phyloP scores from a whole-genome alignment of 2,888 invertebrate genomes.

The Dorcus hopei region DNA sequence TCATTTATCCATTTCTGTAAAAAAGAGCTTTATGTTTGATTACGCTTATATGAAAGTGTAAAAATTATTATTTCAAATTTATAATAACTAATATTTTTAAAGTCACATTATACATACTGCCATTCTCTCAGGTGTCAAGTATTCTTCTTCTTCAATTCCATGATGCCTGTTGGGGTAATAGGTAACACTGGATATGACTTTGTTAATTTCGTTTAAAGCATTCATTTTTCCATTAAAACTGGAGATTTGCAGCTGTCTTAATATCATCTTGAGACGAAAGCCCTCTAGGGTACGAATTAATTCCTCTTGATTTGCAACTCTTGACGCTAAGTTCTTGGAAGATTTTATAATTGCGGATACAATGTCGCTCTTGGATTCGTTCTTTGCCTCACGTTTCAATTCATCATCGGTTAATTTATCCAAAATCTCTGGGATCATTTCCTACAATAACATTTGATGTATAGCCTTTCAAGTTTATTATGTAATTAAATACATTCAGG shows the following conservation, averaged over 20 bases:
- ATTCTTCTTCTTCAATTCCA: constrained; percentile 77
- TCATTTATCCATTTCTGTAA: constrained; percentile 91
- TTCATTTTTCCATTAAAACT: constrained; percentile 99
- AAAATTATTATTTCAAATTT: no score
- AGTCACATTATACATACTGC: constrained; percentile 63
- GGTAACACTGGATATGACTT: constrained; percentile 87
- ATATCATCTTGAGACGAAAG: constrained; percentile 93
- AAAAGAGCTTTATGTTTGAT: neutral
- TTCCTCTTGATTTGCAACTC: constrained; percentile 82
- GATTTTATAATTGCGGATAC: constrained; percentile 92
- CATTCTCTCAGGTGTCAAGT: constrained; percentile 91
- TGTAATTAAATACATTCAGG: no score
- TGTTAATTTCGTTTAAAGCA: constrained; percentile 96
- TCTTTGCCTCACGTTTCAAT: constrained; percentile 91
- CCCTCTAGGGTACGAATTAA: constrained; percentile 78
- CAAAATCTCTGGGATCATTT: constrained; percentile 84
- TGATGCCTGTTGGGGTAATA: constrained; percentile 80
- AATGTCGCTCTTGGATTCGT: constrained; percentile 93
- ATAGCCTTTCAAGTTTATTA: no score
- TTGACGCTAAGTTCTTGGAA: constrained; percentile 82
- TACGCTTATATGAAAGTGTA: no score
- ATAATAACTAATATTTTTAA: neutral
- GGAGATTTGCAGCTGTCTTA: constrained; percentile 85
- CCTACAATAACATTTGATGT: constrained; percentile 53
- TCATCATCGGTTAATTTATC: constrained; percentile 94